A percentile compares a stretch with the other conserved stretches of the same genome.
Evolutionary conservation across 2,797 vertebrate species (phyloP).

Genomic region (Ctenopoma multispine): DNA sequence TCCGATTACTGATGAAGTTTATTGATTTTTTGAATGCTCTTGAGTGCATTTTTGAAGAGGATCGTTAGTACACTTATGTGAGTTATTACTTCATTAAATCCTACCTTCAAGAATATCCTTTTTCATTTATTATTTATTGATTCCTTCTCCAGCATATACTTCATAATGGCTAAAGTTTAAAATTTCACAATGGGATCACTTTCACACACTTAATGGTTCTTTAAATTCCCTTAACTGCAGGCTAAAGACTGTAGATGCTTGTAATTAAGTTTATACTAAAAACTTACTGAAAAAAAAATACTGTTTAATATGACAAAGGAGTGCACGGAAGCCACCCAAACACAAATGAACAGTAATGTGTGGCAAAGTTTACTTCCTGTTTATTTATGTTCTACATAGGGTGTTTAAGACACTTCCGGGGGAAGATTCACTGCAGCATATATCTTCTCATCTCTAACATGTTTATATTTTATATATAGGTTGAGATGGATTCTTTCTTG

Average conservation of each 20-base stretch:
- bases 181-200: constrained; percentile 15
- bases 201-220: constrained; percentile 36
- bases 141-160: neutral
- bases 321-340: neutral
- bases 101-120: constrained; percentile 20
- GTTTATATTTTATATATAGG: neutral
- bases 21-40: constrained; percentile 29
- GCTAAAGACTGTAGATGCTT: constrained; percentile 1
- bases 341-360: constrained; percentile 11
- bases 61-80: neutral
- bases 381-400: constrained; percentile 17
- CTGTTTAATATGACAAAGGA: neutral
- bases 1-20: constrained; percentile 5
- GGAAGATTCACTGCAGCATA: constrained; percentile 3
- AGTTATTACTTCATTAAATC: constrained; percentile 36
- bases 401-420: constrained; percentile 30
- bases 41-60: constrained; percentile 17
- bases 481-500: neutral
- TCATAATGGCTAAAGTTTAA: constrained; percentile 20
- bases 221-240: constrained; percentile 14
- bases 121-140: constrained; percentile 49
- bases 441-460: neutral
- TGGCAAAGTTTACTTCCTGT: constrained; percentile 34
- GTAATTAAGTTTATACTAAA: constrained; percentile 1
- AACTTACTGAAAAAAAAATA: constrained; percentile 7